A percentile compares a stretch with the other conserved stretches of the same genome.
phyloP scores from a whole-genome alignment of 2,797 vertebrate genomes.

The Gymnodraco acuticeps region DNA sequence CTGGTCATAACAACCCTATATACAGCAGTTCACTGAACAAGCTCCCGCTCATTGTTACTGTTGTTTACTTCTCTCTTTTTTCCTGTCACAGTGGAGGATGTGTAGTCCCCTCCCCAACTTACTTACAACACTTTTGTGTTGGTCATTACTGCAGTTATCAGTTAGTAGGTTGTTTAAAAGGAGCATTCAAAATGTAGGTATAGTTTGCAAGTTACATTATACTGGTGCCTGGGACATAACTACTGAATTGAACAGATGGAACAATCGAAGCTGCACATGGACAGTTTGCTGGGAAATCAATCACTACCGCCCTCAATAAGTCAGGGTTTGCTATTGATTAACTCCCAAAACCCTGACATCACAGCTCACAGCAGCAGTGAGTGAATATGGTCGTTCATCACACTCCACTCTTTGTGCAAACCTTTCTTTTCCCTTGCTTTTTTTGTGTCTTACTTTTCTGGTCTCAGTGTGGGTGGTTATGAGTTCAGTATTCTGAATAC shows the following conservation, averaged over 20 bases:
- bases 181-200: background rate
- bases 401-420: background rate
- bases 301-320: constrained; percentile 58
- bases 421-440: constrained; percentile 16
- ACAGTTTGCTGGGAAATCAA: constrained; percentile 67
- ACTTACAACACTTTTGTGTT: background rate
- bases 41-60: background rate
- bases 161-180: background rate
- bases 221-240: background rate
- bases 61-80: background rate
- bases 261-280: constrained; percentile 64
- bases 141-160: constrained; percentile 2
- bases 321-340: constrained; percentile 64
- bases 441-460: constrained; percentile 31
- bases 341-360: constrained; percentile 49
- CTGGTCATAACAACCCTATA: background rate
- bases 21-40: background rate
- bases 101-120: background rate
- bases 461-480: constrained; percentile 45
- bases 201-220: constrained; percentile 14
- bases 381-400: constrained; percentile 7
- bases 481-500: constrained; percentile 57
- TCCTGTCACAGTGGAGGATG: background rate
- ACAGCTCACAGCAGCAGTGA: constrained; percentile 36
- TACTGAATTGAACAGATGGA: constrained; percentile 44